Evolutionary conservation across 2,888 invertebrate species (phyloP).

Genomic region (Neuroscelio doddi): DNA sequence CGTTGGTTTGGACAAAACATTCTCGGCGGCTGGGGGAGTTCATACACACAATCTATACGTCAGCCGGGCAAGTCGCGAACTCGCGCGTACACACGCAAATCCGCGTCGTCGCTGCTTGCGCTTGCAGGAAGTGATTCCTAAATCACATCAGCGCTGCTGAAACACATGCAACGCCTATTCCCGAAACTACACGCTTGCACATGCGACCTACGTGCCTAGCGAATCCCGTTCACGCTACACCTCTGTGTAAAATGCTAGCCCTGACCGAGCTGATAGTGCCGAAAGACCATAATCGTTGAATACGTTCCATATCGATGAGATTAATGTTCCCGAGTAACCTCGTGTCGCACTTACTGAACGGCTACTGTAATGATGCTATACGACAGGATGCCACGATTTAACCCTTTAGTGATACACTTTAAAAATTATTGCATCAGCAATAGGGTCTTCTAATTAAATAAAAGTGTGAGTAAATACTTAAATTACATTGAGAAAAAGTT

Average conservation of each 20-base stretch:
- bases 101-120: slow-evolving; percentile 27
- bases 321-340: slow-evolving; percentile 54
- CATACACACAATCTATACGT: slow-evolving; percentile 12
- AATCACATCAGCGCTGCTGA: slow-evolving; percentile 63
- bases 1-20: slow-evolving; percentile 36
- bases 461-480: too few species aligned
- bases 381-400: too few species aligned
- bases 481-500: too few species aligned
- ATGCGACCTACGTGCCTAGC: not conserved
- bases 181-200: slow-evolving; percentile 48
- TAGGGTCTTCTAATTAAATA: too few species aligned
- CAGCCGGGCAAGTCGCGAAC: slow-evolving; percentile 6
- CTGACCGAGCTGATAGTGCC: slow-evolving; percentile 35
- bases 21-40: slow-evolving; percentile 6
- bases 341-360: slow-evolving; percentile 19
- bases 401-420: too few species aligned
- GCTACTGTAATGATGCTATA: slow-evolving; percentile 10
- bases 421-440: too few species aligned
- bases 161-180: slow-evolving; percentile 59
- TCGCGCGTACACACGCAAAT: slow-evolving; percentile 42
- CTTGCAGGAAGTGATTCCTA: slow-evolving; percentile 57
- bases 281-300: slow-evolving; percentile 54
- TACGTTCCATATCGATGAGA: slow-evolving; percentile 60
- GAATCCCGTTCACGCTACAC: slow-evolving; percentile 16
- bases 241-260: slow-evolving; percentile 46